phyloP scores from a whole-genome alignment of 2,888 invertebrate species.

The Ellobium chinense region DNA sequence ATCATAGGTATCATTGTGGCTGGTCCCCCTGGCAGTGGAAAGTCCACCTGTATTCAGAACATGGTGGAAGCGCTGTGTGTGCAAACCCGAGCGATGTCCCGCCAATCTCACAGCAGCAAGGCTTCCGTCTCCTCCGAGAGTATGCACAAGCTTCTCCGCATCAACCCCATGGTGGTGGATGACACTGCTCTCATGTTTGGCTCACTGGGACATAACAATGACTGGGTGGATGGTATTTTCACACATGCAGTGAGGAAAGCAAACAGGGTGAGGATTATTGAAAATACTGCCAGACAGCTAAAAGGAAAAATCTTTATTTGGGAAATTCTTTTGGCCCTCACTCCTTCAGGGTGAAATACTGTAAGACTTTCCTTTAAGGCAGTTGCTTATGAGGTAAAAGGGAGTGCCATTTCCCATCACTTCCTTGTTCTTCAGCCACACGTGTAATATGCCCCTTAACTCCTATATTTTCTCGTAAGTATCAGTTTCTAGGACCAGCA shows the following conservation, averaged over 20 bases:
- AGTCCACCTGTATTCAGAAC: slow-evolving; percentile 76
- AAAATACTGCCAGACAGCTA: too few species aligned
- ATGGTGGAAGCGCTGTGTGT: slow-evolving; percentile 75
- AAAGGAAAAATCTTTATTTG: too few species aligned
- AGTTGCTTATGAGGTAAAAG: too few species aligned
- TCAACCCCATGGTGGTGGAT: slow-evolving; percentile 78
- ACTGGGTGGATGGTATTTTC: slow-evolving; percentile 78
- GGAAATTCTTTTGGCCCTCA: too few species aligned
- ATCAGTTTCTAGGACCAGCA: too few species aligned
- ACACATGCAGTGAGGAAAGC: slow-evolving; percentile 78
- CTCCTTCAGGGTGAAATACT: too few species aligned
- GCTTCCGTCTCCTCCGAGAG: slow-evolving; percentile 54
- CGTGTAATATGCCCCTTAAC: too few species aligned
- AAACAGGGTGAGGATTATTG: slow-evolving; percentile 76
- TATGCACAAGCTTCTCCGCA: slow-evolving; percentile 75
- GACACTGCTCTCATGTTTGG: slow-evolving; percentile 77
- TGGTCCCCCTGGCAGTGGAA: slow-evolving; percentile 78
- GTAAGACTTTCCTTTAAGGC: too few species aligned
- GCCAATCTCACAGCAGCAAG: slow-evolving; percentile 62
- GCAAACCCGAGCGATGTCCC: slow-evolving; percentile 63
- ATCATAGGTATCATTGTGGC: slow-evolving; percentile 76
- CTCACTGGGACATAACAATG: slow-evolving; percentile 72
- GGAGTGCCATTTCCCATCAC: too few species aligned
- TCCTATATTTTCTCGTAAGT: too few species aligned
- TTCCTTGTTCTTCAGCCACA: too few species aligned